Evolutionary conservation across 2,797 vertebrate species (phyloP), one percentile per base, ranked within the genome.

Genomic region (Toxotes lorentzi): DNA sequence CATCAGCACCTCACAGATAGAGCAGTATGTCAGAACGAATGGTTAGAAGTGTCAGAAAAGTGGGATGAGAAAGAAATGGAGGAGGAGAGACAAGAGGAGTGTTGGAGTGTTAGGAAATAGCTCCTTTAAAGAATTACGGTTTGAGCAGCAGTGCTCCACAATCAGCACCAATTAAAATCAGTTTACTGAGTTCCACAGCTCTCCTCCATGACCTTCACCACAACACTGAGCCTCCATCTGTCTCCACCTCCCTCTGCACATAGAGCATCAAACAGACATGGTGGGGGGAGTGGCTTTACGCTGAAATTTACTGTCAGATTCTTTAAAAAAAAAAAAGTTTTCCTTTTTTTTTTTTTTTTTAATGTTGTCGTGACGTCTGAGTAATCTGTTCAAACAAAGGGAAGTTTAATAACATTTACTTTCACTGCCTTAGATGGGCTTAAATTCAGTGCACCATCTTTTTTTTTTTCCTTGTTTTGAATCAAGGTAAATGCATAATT

Each of bases 151-250:
- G 30, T n/a, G 11, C 76, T 73, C 66, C 76, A 72, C 70, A 64
- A 81, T 89, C 73, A 84, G 70, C 75, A 62, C 78, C 72, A 82
- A 91, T 90, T 91, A 89, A 86, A 87, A 83, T 84, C 78, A 73
- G 85, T 76, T 87, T 71, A 78, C 58, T 2, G 38, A 47, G 50
- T 59, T 45, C 57, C 9, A 47, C 0, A 5, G 58, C 64, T 75
- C 62, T 48, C 41, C 70, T 73, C 45, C 67, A 50, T 57, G 64
- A 70, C 56, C 60, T 60, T 70, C 67, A 64, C 13, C 47, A n/a
- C 62, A 56, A 45, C 56, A 38, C 70, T 48, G 43, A 69, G 65
- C 57, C 59, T 48, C 90, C 92, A 91, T 91, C 90, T 86, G 91
- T 83, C 82, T 78, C 57, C 41, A 1, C 40, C 67, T 66, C 76